Base-by-base conservation (phyloP, 1,140 invertebrate genomes). In the Pseudachorutes palmiensis region DNA sequence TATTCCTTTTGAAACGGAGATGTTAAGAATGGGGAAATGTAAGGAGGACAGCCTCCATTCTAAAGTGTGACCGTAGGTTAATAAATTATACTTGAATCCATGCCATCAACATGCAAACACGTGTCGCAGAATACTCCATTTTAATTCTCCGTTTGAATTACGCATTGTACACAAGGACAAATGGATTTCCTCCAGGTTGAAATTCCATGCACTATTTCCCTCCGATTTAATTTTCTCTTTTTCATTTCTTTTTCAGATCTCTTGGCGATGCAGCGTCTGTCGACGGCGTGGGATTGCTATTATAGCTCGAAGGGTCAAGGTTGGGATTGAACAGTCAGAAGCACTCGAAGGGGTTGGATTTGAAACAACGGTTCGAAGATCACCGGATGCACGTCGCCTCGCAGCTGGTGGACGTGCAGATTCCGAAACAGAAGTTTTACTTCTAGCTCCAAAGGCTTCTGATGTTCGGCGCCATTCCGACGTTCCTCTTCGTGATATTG, bases 391-490 rank as follows among this genome's bases (percentile, higher is more conserved):
- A 31, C 62, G 72, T 5, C 68, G 72, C 5, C 58, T 74, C n/a
- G 49, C 60, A 58, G 68, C 67, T 64, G 70, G 71, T 57, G 68
- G 66, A 55, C 60, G 70, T 33, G 70, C 70, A n/a, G 70, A 72
- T 32, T 72, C 70, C 19, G 70, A 72, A 29, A 72, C 67, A 22
- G 72, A 74, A 68, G 72, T 74, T 5, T 64, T 74, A n/a, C 66
- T 74, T 0, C 66, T 74, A 1, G 72, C 72, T 19, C 72, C 72
- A 29, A 74, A 74, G 36, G 65, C 72, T 16, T 68, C 65, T 19
- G 72, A 74, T 51, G 72, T 74, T 30, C 72, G 72, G 5, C 67
- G 72, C 30, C 72, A 74, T 32, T 74, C 72, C 19, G 72, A 74
- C 31, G 72, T 74, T 16, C 72, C 72, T 31, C 66, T 74, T 16